Percentiles rank a stretch among this genome's conserved stretches.
phyloP scores from a whole-genome alignment of 2,113 vertebrate species.

The Pandion haliaetus region DNA sequence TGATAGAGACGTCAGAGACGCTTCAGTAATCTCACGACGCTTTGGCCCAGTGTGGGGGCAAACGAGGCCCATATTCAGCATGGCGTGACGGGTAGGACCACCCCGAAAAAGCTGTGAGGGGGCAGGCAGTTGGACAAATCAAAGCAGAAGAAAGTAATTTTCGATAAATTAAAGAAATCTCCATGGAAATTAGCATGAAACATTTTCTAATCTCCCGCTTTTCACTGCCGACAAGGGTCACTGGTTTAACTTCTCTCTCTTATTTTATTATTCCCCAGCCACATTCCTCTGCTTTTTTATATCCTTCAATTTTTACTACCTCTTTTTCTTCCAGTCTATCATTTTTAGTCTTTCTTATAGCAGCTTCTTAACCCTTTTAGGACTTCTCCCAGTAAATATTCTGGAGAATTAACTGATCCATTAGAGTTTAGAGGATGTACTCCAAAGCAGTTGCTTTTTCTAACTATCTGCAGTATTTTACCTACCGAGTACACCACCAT shows the following conservation, averaged over 20 bases:
- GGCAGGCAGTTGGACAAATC: slow-evolving; percentile 85
- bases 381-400: slow-evolving; percentile 46
- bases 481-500: background rate
- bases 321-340: slow-evolving; percentile 44
- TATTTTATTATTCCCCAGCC: slow-evolving; percentile 82
- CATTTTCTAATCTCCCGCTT: slow-evolving; percentile 97
- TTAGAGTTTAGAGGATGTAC: slow-evolving; percentile 31
- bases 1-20: slow-evolving; percentile 94
- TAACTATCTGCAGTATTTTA: background rate
- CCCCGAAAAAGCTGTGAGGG: slow-evolving; percentile 84
- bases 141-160: slow-evolving; percentile 92
- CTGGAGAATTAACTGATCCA: slow-evolving; percentile 27
- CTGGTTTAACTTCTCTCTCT: slow-evolving; percentile 86
- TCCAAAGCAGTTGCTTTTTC: slow-evolving; percentile 26
- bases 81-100: slow-evolving; percentile 89
- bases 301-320: slow-evolving; percentile 61
- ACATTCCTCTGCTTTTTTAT: slow-evolving; percentile 76
- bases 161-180: slow-evolving; percentile 98
- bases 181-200: slow-evolving; percentile 99
- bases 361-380: slow-evolving; percentile 64
- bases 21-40: slow-evolving; percentile 90
- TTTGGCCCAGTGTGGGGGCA: slow-evolving; percentile 85
- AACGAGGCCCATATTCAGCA: slow-evolving; percentile 79
- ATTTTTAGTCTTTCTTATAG: slow-evolving; percentile 55
- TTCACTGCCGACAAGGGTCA: slow-evolving; percentile 95